phyloP scores from a whole-genome alignment of 2,888 invertebrate species.

The Idaea dimidiata region DNA sequence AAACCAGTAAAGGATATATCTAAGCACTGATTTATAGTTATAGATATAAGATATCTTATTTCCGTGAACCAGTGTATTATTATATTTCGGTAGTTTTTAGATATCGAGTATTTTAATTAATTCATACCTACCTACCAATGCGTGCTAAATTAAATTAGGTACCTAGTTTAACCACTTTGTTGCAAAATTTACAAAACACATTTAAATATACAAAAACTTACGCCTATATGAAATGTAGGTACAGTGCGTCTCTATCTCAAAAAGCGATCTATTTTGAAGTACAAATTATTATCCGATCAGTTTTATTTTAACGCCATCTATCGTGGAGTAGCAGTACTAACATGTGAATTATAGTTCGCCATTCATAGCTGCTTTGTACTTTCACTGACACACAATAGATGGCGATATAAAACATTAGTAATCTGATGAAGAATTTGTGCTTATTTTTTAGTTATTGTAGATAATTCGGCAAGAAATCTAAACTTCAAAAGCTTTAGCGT shows the following conservation, averaged over 20 bases:
- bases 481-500: too few relatives aligned
- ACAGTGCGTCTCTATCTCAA: too few relatives aligned
- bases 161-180: background rate
- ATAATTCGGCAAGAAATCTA: too few relatives aligned
- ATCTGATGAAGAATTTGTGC: background rate
- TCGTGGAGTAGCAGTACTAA: conserved; percentile 23
- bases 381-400: conserved; percentile 14
- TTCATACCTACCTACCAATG: background rate
- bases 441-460: too few relatives aligned
- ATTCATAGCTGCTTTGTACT: background rate
- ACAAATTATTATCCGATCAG: too few relatives aligned
- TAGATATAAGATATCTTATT: background rate
- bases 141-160: background rate
- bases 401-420: too few relatives aligned
- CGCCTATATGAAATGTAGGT: too few relatives aligned
- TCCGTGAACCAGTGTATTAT: background rate
- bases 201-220: too few relatives aligned
- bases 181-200: too few relatives aligned
- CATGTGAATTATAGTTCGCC: background rate
- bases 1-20: background rate
- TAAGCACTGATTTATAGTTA: background rate
- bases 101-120: background rate
- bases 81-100: background rate
- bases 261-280: too few relatives aligned
- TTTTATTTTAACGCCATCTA: conserved; percentile 19